Conservation (phyloP, 2,113 vertebrate species). For the Melanerpes formicivorus region DNA sequence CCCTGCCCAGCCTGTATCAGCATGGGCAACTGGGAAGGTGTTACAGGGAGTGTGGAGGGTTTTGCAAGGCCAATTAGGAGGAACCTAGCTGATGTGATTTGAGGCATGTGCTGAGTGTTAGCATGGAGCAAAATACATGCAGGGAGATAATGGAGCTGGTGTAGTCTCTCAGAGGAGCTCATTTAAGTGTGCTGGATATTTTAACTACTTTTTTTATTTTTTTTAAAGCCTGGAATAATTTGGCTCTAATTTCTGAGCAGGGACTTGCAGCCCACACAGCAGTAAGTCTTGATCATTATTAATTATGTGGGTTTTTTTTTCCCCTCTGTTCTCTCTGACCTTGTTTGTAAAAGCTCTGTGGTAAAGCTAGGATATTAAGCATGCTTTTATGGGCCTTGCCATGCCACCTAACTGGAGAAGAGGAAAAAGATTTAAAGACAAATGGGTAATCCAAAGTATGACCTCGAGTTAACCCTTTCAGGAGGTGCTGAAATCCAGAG, state of each 20-base stretch:
- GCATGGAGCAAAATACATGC: not conserved
- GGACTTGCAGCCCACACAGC: conserved; percentile 46
- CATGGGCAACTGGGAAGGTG: not conserved
- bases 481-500: not conserved
- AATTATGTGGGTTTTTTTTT: conserved; percentile 54
- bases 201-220: not conserved
- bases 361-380: conserved; percentile 11
- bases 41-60: not conserved
- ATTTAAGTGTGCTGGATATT: conserved; percentile 33
- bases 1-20: too few relatives aligned
- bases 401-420: conserved; percentile 14
- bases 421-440: not conserved
- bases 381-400: not conserved
- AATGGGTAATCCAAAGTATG: not conserved
- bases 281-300: conserved; percentile 60
- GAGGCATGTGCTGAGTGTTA: not conserved
- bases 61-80: not conserved
- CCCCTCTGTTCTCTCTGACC: conserved; percentile 40
- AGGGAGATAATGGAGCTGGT: conserved; percentile 17
- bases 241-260: conserved; percentile 56
- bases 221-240: conserved; percentile 46
- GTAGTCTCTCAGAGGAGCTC: conserved; percentile 13
- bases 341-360: conserved; percentile 46
- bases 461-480: not conserved
- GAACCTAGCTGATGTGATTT: not conserved